Base-by-base conservation (phyloP, 2,797 vertebrate species). In the Acrossocheilus fasciatus region DNA sequence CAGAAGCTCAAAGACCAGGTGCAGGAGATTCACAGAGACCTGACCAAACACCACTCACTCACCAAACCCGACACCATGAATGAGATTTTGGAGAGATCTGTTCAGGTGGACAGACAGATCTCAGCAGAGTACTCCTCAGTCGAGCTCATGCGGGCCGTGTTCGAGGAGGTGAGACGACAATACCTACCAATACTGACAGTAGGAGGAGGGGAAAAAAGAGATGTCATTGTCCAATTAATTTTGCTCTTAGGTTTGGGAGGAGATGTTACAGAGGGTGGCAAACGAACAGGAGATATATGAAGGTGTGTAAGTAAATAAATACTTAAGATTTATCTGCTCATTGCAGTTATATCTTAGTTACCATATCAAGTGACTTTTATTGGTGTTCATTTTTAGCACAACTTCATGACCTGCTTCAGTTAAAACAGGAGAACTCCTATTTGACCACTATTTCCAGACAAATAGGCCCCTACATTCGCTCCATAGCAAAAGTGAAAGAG, bases 271-370 rank as follows among this genome's bases (percentile, higher is more conserved):
- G 93, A 92, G 95, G 30, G 95, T 96, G 84, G 96, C 96, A 34
- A 96, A 96, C 0, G 95, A 97, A 89, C 96, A 97, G 91, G 96
- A 97, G 91, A 96, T 97, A 90, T 97, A 97, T 1, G 96, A 97
- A 96, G 96, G 97, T 66, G 30, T 17, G 62, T 97, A 90, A 87
- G 52, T 52, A 68, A 18, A 6, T 36, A 47, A 77, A 20, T 50
- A 20, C 39, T 64, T 7, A 12, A 15, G 30, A 78, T 45, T 68
- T 30, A 30, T 18, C 15, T 47, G 75, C 23, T 30, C 23, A 54
- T n/a, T 59, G 23, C 12, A 39, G 34, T 52, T 39, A 23, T 75
- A 15, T 3, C 72, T 23, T 2, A 52, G 34, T 80, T 76, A 5
- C 26, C 68, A 9, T 4, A 18, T 69, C 9, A 9, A 20, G 18